These are phyloP conservation scores for Pseudanteris insignis DNA, from an alignment of 2,888 invertebrate species.

Conservation along the genomic window DNA sequence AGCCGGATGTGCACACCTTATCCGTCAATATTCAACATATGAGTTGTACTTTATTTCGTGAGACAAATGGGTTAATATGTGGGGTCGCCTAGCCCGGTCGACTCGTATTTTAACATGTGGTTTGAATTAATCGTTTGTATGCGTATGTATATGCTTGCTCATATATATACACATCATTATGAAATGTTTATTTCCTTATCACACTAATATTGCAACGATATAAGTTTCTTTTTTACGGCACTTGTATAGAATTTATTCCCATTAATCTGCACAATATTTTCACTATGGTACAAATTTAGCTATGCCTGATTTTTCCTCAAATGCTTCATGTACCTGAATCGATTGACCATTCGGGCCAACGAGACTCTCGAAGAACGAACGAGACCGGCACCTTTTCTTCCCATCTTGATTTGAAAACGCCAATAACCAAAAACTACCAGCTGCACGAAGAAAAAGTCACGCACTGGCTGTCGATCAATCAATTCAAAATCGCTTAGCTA, in stretches of 20 bases:
- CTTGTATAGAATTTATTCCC: slow-evolving; percentile 68
- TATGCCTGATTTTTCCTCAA: slow-evolving; percentile 66
- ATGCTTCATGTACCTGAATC: slow-evolving; percentile 67
- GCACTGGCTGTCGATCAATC: slow-evolving; percentile 10
- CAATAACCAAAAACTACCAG: not conserved
- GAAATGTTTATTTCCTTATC: slow-evolving; percentile 59
- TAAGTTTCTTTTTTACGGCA: slow-evolving; percentile 75
- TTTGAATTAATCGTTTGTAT: slow-evolving; percentile 52
- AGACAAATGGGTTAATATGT: slow-evolving; percentile 55
- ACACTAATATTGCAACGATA: slow-evolving; percentile 66
- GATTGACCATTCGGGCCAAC: slow-evolving; percentile 65
- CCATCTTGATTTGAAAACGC: slow-evolving; percentile 17
- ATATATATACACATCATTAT: slow-evolving; percentile 9
- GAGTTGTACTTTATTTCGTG: slow-evolving; percentile 60
- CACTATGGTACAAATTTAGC: slow-evolving; percentile 66
- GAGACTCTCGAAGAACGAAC: slow-evolving; percentile 51
- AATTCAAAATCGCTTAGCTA: not conserved
- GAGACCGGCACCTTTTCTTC: slow-evolving; percentile 38
- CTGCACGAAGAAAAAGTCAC: not conserved
- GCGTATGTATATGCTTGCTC: slow-evolving; percentile 35
- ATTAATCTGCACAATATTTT: slow-evolving; percentile 67
- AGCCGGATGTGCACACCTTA: no score
- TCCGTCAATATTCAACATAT: slow-evolving; percentile 63
- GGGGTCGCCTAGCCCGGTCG: slow-evolving; percentile 59
- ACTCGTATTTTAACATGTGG: slow-evolving; percentile 57